phyloP scores from a whole-genome alignment of 1,140 invertebrate species.

The Agraylea sexmaculata region DNA sequence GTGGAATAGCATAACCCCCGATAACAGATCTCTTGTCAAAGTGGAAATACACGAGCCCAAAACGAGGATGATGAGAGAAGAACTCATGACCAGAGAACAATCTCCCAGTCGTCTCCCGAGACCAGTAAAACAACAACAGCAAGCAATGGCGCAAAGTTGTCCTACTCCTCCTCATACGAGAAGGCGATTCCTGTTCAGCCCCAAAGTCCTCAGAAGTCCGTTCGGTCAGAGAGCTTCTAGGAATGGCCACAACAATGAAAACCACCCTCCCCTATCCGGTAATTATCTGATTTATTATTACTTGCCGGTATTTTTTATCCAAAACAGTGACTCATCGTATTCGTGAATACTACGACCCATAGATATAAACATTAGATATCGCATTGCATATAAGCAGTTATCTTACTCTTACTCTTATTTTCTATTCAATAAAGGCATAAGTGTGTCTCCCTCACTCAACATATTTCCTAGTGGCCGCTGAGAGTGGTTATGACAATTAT shows the following conservation, averaged over 20 bases:
- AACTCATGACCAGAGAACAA: conserved; percentile 26
- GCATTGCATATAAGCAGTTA: too few relatives aligned
- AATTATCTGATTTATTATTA: too few relatives aligned
- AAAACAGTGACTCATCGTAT: too few relatives aligned
- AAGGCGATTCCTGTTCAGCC: conserved; percentile 66
- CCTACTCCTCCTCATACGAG: conserved; percentile 69
- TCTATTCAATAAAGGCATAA: too few relatives aligned
- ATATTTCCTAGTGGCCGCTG: too few relatives aligned
- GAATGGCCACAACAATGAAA: conserved; percentile 33
- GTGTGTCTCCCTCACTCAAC: too few relatives aligned
- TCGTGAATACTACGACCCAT: too few relatives aligned
- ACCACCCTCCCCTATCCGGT: conserved; percentile 54
- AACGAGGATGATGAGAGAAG: conserved; percentile 6
- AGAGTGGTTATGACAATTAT: too few relatives aligned
- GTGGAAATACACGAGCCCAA: conserved; percentile 20
- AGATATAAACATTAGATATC: too few relatives aligned
- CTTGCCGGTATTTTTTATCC: conserved; percentile 10
- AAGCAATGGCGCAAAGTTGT: conserved; percentile 49
- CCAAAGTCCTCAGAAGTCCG: conserved; percentile 61
- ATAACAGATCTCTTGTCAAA: conserved; percentile 25
- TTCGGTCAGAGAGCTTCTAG: conserved; percentile 42
- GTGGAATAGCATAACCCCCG: conserved; percentile 35
- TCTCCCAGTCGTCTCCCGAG: conserved; percentile 32
- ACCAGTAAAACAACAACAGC: conserved; percentile 34
- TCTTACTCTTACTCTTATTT: too few relatives aligned